Conservation (phyloP, 2,888 invertebrate species). For the Iselma pallidipennis region DNA sequence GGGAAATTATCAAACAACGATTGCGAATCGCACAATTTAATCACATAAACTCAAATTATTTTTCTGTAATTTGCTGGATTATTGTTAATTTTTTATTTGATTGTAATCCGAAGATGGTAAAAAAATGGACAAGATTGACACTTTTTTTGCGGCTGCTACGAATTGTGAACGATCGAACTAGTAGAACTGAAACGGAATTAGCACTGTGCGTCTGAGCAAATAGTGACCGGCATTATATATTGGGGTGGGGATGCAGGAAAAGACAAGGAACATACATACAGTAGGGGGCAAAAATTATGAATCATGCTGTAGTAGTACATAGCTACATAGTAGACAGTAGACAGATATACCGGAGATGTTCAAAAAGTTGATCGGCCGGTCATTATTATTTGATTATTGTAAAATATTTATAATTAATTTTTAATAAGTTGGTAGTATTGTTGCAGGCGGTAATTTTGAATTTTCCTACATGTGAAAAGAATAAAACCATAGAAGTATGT, state of each 20-base stretch:
- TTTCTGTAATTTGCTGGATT: no score
- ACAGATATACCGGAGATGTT: background rate
- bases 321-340: background rate
- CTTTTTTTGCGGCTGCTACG: background rate
- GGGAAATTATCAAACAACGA: background rate
- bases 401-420: background rate
- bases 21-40: background rate
- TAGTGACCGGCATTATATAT: slow-evolving; percentile 2
- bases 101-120: no score
- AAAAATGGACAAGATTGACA: background rate
- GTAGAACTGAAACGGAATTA: background rate
- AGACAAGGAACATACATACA: background rate
- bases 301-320: background rate
- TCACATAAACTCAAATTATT: background rate
- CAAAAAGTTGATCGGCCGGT: background rate
- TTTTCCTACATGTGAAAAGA: no score
- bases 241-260: background rate
- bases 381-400: background rate
- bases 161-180: background rate
- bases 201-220: background rate
- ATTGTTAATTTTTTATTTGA: background rate
- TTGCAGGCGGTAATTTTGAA: no score
- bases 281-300: slow-evolving; percentile 4
- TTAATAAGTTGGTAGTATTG: background rate
- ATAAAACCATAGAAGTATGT: no score